phyloP scores from a whole-genome alignment of 2,113 vertebrate species.

The Nesoenas mayeri region DNA sequence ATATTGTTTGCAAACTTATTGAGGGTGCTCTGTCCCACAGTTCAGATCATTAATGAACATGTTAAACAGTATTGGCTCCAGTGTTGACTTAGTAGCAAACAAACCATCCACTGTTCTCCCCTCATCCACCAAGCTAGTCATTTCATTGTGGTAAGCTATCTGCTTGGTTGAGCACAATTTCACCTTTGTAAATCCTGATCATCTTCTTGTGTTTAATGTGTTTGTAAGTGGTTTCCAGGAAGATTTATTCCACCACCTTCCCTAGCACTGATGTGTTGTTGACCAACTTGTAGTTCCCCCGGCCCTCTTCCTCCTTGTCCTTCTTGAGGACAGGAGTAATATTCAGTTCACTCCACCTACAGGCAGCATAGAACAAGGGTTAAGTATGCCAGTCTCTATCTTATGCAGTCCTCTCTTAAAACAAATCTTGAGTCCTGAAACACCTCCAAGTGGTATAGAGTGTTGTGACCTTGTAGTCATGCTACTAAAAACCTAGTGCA shows the following conservation, averaged over 20 bases:
- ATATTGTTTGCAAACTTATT: background rate
- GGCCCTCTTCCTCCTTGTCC: background rate
- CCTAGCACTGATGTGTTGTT: background rate
- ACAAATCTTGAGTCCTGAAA: background rate
- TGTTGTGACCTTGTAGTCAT: background rate
- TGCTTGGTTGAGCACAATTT: background rate
- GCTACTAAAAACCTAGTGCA: background rate
- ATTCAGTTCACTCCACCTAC: background rate
- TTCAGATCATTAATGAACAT: background rate
- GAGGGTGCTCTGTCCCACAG: background rate
- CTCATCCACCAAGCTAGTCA: background rate
- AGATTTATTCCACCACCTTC: background rate
- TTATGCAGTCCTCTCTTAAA: background rate
- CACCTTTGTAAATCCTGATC: background rate
- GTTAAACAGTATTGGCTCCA: background rate
- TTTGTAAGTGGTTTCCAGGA: background rate
- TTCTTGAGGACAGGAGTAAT: background rate
- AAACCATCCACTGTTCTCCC: background rate
- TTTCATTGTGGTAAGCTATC: background rate
- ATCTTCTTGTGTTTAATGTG: background rate
- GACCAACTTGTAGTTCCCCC: background rate
- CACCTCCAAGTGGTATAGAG: background rate
- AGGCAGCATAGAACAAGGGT: background rate
- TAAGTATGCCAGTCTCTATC: background rate
- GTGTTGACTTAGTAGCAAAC: background rate